Conservation (phyloP, 2,113 vertebrate species). For the Illadopsis cleaveri region DNA sequence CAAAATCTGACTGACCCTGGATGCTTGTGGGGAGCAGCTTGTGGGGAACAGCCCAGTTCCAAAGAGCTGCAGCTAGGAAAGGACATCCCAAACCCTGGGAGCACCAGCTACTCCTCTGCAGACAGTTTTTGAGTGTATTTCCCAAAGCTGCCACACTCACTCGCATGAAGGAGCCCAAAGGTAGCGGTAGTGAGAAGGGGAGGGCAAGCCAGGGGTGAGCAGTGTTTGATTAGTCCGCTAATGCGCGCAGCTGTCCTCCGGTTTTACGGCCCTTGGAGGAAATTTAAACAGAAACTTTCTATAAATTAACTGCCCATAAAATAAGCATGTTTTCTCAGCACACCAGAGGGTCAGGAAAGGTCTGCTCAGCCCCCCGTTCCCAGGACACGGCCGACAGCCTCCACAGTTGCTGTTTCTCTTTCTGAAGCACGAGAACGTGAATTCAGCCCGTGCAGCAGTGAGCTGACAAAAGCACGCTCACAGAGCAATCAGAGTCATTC, state of each 20-base stretch:
- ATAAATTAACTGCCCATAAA: slow-evolving; percentile 67
- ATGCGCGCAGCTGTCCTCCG: background rate
- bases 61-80: accelerated
- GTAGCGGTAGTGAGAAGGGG: background rate
- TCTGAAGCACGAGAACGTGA: background rate
- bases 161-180: background rate
- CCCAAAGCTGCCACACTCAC: background rate
- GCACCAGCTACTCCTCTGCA: background rate
- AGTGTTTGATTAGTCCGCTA: background rate
- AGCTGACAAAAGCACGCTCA: background rate
- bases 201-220: background rate
- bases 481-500: background rate
- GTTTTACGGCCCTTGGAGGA: slow-evolving; percentile 42
- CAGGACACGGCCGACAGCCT: background rate
- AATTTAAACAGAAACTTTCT: slow-evolving; percentile 62
- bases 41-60: background rate
- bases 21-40: accelerated
- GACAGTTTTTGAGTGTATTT: background rate
- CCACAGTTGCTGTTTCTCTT: background rate
- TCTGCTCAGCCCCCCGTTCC: background rate
- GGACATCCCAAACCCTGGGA: background rate
- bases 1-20: background rate
- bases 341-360: background rate
- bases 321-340: background rate
- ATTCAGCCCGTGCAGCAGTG: background rate